Base-by-base conservation (phyloP, 2,888 invertebrate species). In the Sinhomidia bicolor region DNA sequence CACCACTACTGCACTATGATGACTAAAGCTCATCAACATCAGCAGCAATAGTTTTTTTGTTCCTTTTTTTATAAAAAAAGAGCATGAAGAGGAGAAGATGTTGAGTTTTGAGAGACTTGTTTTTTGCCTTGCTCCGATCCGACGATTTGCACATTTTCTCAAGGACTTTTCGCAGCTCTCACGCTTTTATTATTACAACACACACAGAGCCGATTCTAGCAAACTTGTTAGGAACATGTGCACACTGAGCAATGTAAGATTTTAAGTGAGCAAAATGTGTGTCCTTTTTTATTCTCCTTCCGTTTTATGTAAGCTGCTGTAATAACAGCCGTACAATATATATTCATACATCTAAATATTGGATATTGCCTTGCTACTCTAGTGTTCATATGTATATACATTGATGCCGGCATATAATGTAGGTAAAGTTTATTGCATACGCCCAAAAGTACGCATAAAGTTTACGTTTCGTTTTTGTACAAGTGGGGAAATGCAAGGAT, bases 121-220 rank as follows among this genome's bases (percentile, higher is more conserved):
- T 26, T 32, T 54, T 78, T 78, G 44, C 47, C 54, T 54, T 78
- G 20, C 78, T 51, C 17, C 78, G 51, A 54, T 54, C 78, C 32
- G 54, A 78, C 78, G 74, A 74, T 74, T 74, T 74, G 78, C 78
- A 78, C 29, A 32, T 78, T 78, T 78, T 78, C 32, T 54, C 78
- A 78, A 78, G 78, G 78, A 78, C 78, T 78, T 32, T 54, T 78
- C 23, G 4, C 32, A 41, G 12, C 71, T 74, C 74, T 68, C 12
- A 62, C 29, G 32, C 36, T 44, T 44, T 32, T 44, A 71, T 32
- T 26, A 20, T 7, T 71, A 17, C n/a, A 12, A 32, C 10, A n/a
- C 29, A n/a, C 14, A 4, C 14, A 3, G 57, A 62, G 29, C 32
- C 29, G 32, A 10, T 3, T 51, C 51, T n/a, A 51, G 51, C 51